phyloP scores from a whole-genome alignment of 1,140 invertebrate genomes.

The Myzus persicae region DNA sequence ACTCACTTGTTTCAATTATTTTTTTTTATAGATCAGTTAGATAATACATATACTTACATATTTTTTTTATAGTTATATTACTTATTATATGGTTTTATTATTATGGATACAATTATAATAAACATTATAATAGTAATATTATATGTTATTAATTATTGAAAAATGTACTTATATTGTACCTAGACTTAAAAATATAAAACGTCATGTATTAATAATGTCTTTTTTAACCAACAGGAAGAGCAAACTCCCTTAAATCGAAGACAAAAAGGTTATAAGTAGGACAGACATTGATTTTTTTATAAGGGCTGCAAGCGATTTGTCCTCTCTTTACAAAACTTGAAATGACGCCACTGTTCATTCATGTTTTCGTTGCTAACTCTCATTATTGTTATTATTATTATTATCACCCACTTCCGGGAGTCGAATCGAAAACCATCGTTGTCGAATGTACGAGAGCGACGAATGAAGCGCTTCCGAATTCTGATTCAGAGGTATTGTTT shows the following conservation, averaged over 20 bases:
- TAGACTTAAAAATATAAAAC: background rate
- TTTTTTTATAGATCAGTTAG: too few species aligned
- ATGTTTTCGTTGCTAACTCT: background rate
- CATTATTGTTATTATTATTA: background rate
- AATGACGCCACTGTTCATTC: background rate
- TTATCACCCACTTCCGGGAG: background rate
- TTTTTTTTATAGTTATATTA: too few species aligned
- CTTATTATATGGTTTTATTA: background rate
- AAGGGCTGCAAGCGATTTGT: background rate
- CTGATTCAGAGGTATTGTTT: background rate
- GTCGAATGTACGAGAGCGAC: background rate
- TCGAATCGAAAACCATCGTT: background rate
- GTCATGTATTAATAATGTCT: background rate
- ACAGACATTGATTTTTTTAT: background rate
- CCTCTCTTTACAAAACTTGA: background rate
- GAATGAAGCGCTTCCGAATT: background rate
- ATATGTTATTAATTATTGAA: too few species aligned
- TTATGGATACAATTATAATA: too few species aligned
- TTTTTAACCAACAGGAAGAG: background rate
- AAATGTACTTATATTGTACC: background rate
- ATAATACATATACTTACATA: too few species aligned
- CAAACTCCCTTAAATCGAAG: background rate
- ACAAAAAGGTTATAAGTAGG: background rate
- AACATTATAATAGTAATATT: too few species aligned
- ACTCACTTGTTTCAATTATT: too few species aligned